These are phyloP conservation scores for Drosophila kokeensis DNA, from an alignment of 2,888 invertebrate genomes.

Conservation along the genomic window DNA sequence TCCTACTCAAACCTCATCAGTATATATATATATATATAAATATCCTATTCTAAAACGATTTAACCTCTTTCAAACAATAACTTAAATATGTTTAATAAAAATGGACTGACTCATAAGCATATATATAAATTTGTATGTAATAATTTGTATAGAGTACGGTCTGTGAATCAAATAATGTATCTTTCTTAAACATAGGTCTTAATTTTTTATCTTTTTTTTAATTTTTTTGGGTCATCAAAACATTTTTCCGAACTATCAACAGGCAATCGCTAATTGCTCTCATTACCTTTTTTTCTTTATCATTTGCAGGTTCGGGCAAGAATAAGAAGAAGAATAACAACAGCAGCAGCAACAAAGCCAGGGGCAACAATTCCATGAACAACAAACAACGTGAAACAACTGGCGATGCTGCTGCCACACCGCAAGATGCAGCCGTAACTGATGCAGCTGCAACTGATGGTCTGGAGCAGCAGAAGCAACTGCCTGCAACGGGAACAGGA, in stretches of 20 bases:
- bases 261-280: conserved; percentile 21
- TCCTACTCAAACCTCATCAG: background rate
- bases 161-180: background rate
- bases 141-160: background rate
- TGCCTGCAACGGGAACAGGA: conserved; percentile 11
- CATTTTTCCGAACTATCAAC: background rate
- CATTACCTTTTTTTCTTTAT: background rate
- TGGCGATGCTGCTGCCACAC: conserved; percentile 29
- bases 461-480: conserved; percentile 20
- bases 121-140: background rate
- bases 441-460: conserved; percentile 13
- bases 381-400: conserved; percentile 57
- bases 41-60: background rate
- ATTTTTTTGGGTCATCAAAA: background rate
- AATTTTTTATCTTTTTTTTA: background rate
- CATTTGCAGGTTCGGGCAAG: conserved; percentile 54
- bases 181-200: background rate
- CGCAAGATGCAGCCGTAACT: conserved; percentile 25
- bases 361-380: conserved; percentile 50
- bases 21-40: background rate
- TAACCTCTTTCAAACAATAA: background rate
- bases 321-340: conserved; percentile 55
- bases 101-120: background rate
- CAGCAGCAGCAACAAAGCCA: conserved; percentile 56
- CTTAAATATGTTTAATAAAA: conserved; percentile 1